A percentile compares a stretch with the other conserved stretches of the same genome.
phyloP scores from a whole-genome alignment of 2,888 invertebrate species.

The Nasonia oneida region DNA sequence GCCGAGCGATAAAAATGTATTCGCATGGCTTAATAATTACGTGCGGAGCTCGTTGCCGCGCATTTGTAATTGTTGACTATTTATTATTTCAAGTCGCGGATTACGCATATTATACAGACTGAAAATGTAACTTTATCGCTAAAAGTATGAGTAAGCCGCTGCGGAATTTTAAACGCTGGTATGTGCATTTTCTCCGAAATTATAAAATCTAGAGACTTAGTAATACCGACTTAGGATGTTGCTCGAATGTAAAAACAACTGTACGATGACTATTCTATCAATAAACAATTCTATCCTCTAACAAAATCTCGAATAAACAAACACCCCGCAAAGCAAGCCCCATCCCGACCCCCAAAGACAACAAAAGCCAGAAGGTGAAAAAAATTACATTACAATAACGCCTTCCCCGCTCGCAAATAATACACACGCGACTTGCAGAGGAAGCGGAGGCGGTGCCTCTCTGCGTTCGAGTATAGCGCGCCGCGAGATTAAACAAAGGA shows the following conservation, averaged over 20 bases:
- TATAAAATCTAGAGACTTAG: neutral
- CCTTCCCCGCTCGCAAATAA: neutral
- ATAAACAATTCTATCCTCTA: neutral
- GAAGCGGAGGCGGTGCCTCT: constrained; percentile 34
- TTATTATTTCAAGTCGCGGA: constrained; percentile 22
- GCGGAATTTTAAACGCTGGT: neutral
- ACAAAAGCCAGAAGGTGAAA: neutral
- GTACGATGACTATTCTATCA: neutral
- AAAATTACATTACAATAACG: constrained; percentile 33
- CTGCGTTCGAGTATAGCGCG: constrained; percentile 59
- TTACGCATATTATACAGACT: neutral
- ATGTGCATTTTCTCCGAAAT: neutral
- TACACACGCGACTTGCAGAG: neutral
- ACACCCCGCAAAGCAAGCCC: too few species aligned
- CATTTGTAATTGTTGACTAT: neutral
- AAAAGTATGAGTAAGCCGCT: constrained; percentile 3
- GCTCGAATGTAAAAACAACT: neutral
- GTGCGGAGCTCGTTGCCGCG: neutral
- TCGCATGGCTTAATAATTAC: constrained; percentile 32
- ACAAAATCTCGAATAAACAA: neutral
- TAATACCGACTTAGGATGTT: neutral
- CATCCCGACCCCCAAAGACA: neutral
- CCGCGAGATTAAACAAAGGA: constrained; percentile 72
- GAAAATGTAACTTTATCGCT: constrained; percentile 15
- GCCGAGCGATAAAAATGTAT: constrained; percentile 2